Base-by-base conservation (phyloP, 2,888 invertebrate species). In the Nezara viridula region DNA sequence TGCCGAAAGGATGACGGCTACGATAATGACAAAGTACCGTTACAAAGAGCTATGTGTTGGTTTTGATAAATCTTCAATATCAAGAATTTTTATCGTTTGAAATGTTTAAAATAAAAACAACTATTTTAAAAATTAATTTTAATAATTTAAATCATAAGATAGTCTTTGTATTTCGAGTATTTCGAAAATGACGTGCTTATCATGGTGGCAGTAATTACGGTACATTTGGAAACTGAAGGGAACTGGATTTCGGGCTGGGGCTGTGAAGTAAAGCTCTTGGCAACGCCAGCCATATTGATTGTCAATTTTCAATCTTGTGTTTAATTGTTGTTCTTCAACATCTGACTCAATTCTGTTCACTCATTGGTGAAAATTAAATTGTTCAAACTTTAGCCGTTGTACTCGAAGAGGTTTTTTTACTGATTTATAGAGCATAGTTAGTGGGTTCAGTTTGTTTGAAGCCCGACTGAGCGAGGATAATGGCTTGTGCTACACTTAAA, bases 401-500 rank as follows among this genome's bases (percentile, higher is more conserved):
- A 52, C 49, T 37, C 37, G 50, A 86, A 86, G 44, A 44, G 81
- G 81, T 44, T 44, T 44, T 44, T 81, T 81, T 44, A 81, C 44
- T 81, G 32, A 37, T 37, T 81, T 81, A 47, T 47, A 44, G 40
- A 81, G 44, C 81, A 44, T 81, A 44, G 81, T 44, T 81, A 81
- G 81, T 47, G 81, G 44, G 24, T 81, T 81, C 44, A 44, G 81
- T 81, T 47, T 44, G 44, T 44, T 44, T 81, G 81, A 81, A 81
- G 47, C 86, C 37, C 52, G 32, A 86, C 52, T 50, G 50, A 50
- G n/a, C 44, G n/a, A 88, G 88, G 86, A 90, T 90, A 95, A 99
- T 99, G 98, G 98, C 98, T 95, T 98, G 98, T 95, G 98, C 98
- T 94, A 98, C 98, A 92, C 95, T 98, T 91, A 98, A 98, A 95